Percentiles rank a stretch among this genome's conserved stretches.
Evolutionary conservation across 2,888 invertebrate genomes (phyloP).

Genomic region (Cinara cedri): DNA sequence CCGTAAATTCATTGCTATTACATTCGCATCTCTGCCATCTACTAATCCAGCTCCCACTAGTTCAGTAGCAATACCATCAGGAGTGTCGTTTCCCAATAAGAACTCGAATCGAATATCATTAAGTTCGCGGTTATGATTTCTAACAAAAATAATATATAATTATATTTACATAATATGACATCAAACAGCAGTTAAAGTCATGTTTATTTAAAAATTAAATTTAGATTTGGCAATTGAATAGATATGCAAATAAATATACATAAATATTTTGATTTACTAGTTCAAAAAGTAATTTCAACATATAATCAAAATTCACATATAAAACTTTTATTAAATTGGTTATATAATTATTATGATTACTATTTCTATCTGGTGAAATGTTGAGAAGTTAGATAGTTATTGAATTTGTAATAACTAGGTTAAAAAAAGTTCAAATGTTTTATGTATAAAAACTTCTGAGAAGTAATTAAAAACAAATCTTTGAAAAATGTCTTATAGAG

Average conservation of each 20-base stretch:
- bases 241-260: slow-evolving; percentile 15
- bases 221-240: slow-evolving; percentile 35
- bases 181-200: not conserved
- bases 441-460: no score
- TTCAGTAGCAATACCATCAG: slow-evolving; percentile 93
- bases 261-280: no score
- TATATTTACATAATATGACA: not conserved
- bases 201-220: slow-evolving; percentile 41
- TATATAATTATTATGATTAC: not conserved
- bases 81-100: slow-evolving; percentile 83
- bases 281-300: not conserved
- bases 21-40: slow-evolving; percentile 85
- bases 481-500: not conserved
- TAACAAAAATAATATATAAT: slow-evolving; percentile 15
- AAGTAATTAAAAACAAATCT: not conserved
- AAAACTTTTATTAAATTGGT: not conserved
- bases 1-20: slow-evolving; percentile 92
- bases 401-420: not conserved
- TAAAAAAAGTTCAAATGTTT: no score
- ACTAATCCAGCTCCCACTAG: slow-evolving; percentile 94
- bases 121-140: slow-evolving; percentile 83
- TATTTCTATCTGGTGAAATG: no score
- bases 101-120: slow-evolving; percentile 99
- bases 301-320: not conserved
- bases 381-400: no score